Evolutionary conservation across 2,888 invertebrate species (phyloP).

Genomic region (Caenorhabditis sp.): DNA sequence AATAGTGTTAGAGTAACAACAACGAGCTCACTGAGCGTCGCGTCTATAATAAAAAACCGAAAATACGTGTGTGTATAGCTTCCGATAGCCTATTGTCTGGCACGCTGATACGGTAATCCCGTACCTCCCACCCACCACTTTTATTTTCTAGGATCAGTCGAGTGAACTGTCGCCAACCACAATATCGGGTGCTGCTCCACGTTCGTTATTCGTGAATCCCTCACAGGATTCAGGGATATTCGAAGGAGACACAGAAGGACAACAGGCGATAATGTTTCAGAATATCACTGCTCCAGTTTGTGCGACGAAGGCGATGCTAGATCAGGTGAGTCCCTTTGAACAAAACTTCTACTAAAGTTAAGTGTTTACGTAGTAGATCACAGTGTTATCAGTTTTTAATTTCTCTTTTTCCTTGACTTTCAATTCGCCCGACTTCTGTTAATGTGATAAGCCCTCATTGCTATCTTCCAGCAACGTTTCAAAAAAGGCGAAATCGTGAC

Average conservation of each 20-base stretch:
- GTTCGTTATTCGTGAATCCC: slow-evolving; percentile 54
- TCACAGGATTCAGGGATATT: slow-evolving; percentile 61
- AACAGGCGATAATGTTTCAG: slow-evolving; percentile 44
- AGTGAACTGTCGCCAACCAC: slow-evolving; percentile 47
- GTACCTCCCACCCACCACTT: slow-evolving; percentile 19
- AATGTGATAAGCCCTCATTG: slow-evolving; percentile 12
- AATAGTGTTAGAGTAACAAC: slow-evolving; percentile 52
- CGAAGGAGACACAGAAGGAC: slow-evolving; percentile 43
- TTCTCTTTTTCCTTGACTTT: not conserved
- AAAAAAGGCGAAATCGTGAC: slow-evolving; percentile 90
- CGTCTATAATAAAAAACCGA: slow-evolving; percentile 24
- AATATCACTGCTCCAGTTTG: slow-evolving; percentile 44
- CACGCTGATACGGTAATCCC: slow-evolving; percentile 47
- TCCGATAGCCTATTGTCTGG: slow-evolving; percentile 46
- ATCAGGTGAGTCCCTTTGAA: slow-evolving; percentile 52
- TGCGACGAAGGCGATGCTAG: slow-evolving; percentile 59
- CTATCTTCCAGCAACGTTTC: slow-evolving; percentile 63
- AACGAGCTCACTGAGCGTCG: slow-evolving; percentile 3
- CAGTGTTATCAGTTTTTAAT: not conserved
- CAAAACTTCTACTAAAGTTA: too few relatives aligned
- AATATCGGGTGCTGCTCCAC: slow-evolving; percentile 39
- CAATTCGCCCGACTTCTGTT: not conserved
- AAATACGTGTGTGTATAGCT: slow-evolving; percentile 44
- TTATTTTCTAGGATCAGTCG: slow-evolving; percentile 44
- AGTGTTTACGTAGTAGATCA: not conserved